Evolutionary conservation across 2,113 vertebrate species (phyloP), one percentile per base, ranked within the genome.

Genomic region (Neopipo cinnamomea): DNA sequence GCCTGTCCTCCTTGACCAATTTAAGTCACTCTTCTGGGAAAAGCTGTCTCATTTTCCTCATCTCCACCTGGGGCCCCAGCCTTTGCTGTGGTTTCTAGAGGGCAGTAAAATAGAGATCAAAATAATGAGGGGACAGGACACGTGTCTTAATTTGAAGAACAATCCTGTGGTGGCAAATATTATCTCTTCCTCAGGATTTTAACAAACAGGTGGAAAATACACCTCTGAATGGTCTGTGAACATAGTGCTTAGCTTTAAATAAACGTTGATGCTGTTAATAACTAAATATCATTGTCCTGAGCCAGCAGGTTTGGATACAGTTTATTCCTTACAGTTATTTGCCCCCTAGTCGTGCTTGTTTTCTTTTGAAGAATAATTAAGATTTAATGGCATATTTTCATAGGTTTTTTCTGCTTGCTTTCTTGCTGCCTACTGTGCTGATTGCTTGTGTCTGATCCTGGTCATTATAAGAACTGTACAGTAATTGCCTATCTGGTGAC

Each of bases 301-400:
- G 95, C 94, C 97, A 95, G 96, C 95, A 97, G 97, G 97, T 95
- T 77, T 86, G 96, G 95, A 95, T 96, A 91, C 95, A 96, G 86
- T 85, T 93, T 97, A 91, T 94, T 96, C 95, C 93, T 98, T 97
- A 96, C 95, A 93, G 91, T 98, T 97, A 96, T 98, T 95, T 98
- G 94, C 97, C 98, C 96, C 97, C 96, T 94, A 96, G 97, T 98
- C 6, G 75, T 94, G 97, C 97, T 98, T 98, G 98, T 97, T 98
- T 98, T 98, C 97, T 97, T 98, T 98, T 98, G 97, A 98, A 98
- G 98, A 98, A 98, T 98, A 98, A 98, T 98, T 98, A 98, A 98
- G 98, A 98, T 98, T 98, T 98, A 98, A 98, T 98, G 97, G 98
- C 93, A 96, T 97, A 97, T 97, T 98, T 98, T 98, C 97, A 94